Percentiles rank a stretch among this genome's conserved stretches.
phyloP scores from a whole-genome alignment of 1,140 invertebrate species.

The Drosophila ohnishii region DNA sequence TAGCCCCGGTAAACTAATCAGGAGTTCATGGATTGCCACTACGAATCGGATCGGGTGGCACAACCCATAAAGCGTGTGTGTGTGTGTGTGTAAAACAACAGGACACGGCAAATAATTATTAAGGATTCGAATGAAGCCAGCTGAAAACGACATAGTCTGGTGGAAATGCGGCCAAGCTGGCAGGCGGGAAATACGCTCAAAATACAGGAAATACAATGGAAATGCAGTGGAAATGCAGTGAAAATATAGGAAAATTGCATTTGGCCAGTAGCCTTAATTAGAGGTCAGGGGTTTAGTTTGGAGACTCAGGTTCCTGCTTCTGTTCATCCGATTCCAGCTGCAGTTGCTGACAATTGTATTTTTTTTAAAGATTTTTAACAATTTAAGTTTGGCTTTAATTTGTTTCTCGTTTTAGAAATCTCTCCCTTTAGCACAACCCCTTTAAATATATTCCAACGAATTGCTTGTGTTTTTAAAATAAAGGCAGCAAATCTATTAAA shows the following conservation, averaged over 20 bases:
- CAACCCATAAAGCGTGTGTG: slow-evolving; percentile 10
- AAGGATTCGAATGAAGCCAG: slow-evolving; percentile 11
- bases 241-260: slow-evolving; percentile 30
- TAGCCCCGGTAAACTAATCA: slow-evolving; percentile 34
- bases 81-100: slow-evolving; percentile 12
- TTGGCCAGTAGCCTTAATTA: slow-evolving; percentile 29
- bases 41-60: slow-evolving; percentile 7
- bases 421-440: not conserved
- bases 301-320: not conserved
- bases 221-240: too few relatives aligned
- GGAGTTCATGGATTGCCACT: slow-evolving; percentile 23
- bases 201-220: slow-evolving; percentile 1
- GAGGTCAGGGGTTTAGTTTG: not conserved
- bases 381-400: not conserved
- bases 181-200: not conserved
- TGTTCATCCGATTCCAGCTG: not conserved
- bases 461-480: not conserved
- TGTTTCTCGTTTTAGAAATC: not conserved
- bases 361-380: not conserved
- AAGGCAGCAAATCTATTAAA: not conserved
- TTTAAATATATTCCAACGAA: not conserved
- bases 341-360: not conserved
- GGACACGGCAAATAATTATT: slow-evolving; percentile 31
- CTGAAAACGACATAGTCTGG: not conserved
- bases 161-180: slow-evolving; percentile 9